phyloP scores from a whole-genome alignment of 2,888 invertebrate species.

The Meloe dianella region DNA sequence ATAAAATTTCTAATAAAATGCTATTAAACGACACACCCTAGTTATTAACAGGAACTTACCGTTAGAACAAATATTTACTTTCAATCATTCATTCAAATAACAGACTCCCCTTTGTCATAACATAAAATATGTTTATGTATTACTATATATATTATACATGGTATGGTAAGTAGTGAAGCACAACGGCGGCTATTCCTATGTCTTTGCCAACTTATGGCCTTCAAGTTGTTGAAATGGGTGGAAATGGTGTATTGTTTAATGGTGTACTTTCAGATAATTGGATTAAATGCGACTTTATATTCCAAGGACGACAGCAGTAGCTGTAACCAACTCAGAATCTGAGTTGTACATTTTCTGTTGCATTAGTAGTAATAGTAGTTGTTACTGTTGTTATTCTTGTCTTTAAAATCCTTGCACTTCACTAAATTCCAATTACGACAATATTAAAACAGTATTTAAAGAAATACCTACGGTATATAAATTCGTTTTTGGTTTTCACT shows the following conservation, averaged over 20 bases:
- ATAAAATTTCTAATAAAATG: not conserved
- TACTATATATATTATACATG: not conserved
- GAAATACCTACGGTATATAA: not conserved
- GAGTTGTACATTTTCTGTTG: not conserved
- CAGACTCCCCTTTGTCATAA: slow-evolving; percentile 4
- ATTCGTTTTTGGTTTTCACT: not conserved
- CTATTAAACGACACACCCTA: not conserved
- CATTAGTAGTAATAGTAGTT: not conserved
- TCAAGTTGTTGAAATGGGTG: slow-evolving; percentile 13
- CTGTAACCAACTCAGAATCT: slow-evolving; percentile 6
- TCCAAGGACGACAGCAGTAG: slow-evolving; percentile 8
- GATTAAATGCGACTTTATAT: slow-evolving; percentile 6
- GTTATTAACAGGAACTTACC: not conserved
- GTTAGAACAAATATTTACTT: slow-evolving; percentile 5
- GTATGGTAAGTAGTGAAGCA: not conserved
- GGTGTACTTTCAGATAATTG: slow-evolving; percentile 8
- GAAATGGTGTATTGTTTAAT: slow-evolving; percentile 12
- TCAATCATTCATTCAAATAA: slow-evolving; percentile 1
- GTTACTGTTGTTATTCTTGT: not conserved
- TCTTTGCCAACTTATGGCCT: slow-evolving; percentile 8
- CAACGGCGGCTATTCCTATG: slow-evolving; percentile 5
- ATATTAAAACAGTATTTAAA: not conserved
- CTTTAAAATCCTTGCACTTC: slow-evolving; percentile 7
- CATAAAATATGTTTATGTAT: too few relatives aligned
- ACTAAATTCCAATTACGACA: not conserved